phyloP scores from a whole-genome alignment of 2,888 invertebrate species.

The Drosophila pseudotalamancana region DNA sequence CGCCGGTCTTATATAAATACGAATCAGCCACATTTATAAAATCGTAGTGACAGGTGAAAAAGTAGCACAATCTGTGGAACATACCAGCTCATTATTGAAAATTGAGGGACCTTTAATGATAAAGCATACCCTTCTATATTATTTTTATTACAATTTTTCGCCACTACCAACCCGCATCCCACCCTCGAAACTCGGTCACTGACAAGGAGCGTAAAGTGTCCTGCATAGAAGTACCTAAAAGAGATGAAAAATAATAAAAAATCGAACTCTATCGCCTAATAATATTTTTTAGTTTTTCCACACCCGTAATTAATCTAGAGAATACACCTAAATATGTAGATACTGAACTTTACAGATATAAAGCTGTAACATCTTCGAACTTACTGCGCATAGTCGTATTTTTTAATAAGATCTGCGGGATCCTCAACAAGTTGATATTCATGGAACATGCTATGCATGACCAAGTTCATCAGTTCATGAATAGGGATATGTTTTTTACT shows the following conservation, averaged over 20 bases:
- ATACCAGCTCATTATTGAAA: conserved; percentile 39
- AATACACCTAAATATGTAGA: no score
- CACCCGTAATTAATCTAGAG: no score
- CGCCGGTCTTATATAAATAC: conserved; percentile 39
- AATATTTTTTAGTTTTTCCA: no score
- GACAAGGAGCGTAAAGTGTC: conserved; percentile 39
- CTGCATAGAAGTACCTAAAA: conserved; percentile 16
- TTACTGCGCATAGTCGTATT: conserved; percentile 29
- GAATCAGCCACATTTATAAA: conserved; percentile 22
- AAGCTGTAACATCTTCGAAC: conserved; percentile 2
- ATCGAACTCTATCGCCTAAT: no score
- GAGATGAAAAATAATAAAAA: not conserved
- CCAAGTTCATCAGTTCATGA: not conserved
- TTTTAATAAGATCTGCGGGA: conserved; percentile 1
- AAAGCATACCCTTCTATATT: not conserved
- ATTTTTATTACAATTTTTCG: conserved; percentile 18
- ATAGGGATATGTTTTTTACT: not conserved
- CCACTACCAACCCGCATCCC: conserved; percentile 51
- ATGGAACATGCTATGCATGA: conserved; percentile 35
- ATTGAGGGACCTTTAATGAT: not conserved
- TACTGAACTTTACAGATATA: no score
- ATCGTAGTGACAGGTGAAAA: conserved; percentile 63
- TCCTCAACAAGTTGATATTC: conserved; percentile 9
- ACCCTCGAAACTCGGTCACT: conserved; percentile 64
- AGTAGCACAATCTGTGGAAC: no score